Base-by-base conservation (phyloP, 1,140 invertebrate species). In the Diabrotica virgifera region DNA sequence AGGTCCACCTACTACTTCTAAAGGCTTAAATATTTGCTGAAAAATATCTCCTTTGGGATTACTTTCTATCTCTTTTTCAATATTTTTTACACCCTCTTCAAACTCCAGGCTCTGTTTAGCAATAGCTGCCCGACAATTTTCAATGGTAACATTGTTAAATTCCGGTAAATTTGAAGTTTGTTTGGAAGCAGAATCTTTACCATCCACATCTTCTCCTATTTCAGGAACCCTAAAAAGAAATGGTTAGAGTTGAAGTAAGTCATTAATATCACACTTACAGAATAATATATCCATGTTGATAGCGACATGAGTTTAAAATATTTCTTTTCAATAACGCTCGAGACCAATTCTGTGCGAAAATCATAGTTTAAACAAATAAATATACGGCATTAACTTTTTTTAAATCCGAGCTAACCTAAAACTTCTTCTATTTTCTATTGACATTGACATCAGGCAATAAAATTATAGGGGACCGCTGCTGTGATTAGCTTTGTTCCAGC, bases 51-150 rank as follows among this genome's bases (percentile, higher is more conserved):
- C 14, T 4, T 37, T 13, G 2, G 80, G 65, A 24, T 70, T 80
- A 73, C 76, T 76, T 72, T 80, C 82, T 73, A 71, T 84, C 66
- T 80, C 78, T 52, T 87, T 80, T 77, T 89, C 86, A 62, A 90
- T 78, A 51, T 84, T 80, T 74, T 85, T 85, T 0, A 96, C 82
- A 9, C 83, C 84, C 71, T 87, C 87, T 82, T 97, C 94, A 79
- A 91, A 92, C 59, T 92, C 87, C n/a, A 93, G 80, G 1, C 90
- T 84, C 69, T 93, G 86, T 76, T 90, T 93, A 52, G 89, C 91
- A 67, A 95, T 88, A 36, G 90, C 89, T 10, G 87, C 88, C 52
- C 92, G 83, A 77, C 92, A 93, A 79, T 90, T 89, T 79, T 94
- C 89, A 59, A 92, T 88, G n/a, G 87, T 89, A 37, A 95, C 82